Evolutionary conservation across 2,113 vertebrate genomes (phyloP), one percentile per base, ranked within the genome.

Genomic region (Glareola pratincola): DNA sequence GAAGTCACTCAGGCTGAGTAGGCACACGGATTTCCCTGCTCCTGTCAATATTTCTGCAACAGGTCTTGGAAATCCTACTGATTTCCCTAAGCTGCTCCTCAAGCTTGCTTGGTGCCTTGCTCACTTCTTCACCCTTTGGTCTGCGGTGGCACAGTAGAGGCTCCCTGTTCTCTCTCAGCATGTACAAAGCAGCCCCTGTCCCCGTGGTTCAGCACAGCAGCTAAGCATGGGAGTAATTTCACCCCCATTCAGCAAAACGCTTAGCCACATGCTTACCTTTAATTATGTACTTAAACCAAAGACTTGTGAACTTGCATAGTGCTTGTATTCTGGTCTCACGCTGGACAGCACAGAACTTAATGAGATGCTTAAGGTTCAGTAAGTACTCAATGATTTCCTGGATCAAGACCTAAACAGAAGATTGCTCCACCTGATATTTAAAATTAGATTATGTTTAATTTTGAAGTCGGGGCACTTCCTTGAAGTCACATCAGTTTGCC

Each of bases 221-320:
- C 84, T 53, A 72, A 95, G 94, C 72, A 64, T 7, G 19, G 14
- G 7, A 81, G 69, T 48, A 78, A 91, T 85, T 93, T 68, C 89
- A 66, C 24, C 45, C 41, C 53, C 15, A 8, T 63, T 79, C 87
- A 62, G 92, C 84, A 85, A 67, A 95, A 82, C 89, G 48, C 80
- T 95, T 93, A 90, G 78, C 90, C 74, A 39, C 66, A 62, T 85
- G 84, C 91, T 97, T 94, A 76, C 91, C 80, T 96, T 94, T 91
- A 96, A 96, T 94, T 92, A 97, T 76, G 69, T 82, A 50, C 92
- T 97, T 95, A 97, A 91, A 88, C 69, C 57, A 54, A 73, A 69
- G 84, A 57, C 23, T 78, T 85, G 74, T 53, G 80, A 96, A 73
- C 77, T 62, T 54, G 60, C 1, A 11, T 76, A 76, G 76, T 48